A percentile compares a stretch with the other conserved stretches of the same genome.
Evolutionary conservation across 2,113 vertebrate species (phyloP).

Genomic region (Mormyrus lacerda): DNA sequence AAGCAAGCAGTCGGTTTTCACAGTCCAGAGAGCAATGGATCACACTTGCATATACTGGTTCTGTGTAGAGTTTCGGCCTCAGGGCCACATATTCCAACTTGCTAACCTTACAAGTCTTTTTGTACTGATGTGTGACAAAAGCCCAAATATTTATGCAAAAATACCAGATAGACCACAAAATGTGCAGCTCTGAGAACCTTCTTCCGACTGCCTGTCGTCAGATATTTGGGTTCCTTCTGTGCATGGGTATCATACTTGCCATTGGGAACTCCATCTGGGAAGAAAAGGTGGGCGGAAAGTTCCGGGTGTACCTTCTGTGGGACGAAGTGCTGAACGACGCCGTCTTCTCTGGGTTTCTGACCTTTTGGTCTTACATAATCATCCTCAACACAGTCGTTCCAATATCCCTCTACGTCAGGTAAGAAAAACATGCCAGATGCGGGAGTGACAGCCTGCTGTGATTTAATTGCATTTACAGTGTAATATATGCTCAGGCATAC

Average conservation of each 20-base stretch:
- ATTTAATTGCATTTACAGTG: neutral
- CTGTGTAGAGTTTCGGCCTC: neutral
- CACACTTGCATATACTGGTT: neutral
- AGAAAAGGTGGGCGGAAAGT: constrained; percentile 47
- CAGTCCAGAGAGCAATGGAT: neutral
- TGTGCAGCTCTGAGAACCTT: neutral
- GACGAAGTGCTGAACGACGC: constrained; percentile 43
- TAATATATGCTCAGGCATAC: neutral
- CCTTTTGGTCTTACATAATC: constrained; percentile 72
- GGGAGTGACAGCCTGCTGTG: neutral
- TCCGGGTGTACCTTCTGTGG: constrained; percentile 55
- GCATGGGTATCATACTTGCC: constrained; percentile 62
- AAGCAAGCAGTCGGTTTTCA: neutral
- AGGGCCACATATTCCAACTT: neutral
- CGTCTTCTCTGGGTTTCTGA: constrained; percentile 65
- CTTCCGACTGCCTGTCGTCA: constrained; percentile 38
- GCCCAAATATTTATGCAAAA: neutral
- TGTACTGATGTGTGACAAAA: neutral
- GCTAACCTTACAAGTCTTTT: neutral
- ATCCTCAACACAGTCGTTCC: constrained; percentile 70
- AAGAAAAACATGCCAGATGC: constrained; percentile 29
- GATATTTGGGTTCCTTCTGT: constrained; percentile 69
- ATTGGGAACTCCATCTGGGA: constrained; percentile 70
- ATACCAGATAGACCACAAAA: neutral
- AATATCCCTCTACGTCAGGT: constrained; percentile 74